Evolutionary conservation across 2,113 vertebrate species (phyloP).

Genomic region (Tringa solitaria): DNA sequence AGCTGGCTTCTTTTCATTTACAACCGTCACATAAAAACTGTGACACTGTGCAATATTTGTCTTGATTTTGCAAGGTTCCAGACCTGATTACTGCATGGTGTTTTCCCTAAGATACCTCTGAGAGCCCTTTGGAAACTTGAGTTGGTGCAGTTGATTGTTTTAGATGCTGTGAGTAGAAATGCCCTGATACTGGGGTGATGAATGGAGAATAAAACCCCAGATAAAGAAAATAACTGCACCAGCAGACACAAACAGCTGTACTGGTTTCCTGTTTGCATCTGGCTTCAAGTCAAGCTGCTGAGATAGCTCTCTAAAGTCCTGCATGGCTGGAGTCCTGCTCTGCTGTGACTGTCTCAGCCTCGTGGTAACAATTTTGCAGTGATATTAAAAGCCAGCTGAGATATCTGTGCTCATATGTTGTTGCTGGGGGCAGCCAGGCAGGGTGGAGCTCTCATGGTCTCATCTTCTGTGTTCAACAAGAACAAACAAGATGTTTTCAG

Average conservation of each 20-base stretch:
- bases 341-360: not conserved
- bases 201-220: not conserved
- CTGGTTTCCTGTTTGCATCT: conserved; percentile 27
- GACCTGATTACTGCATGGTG: not conserved
- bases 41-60: not conserved
- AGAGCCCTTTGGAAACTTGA: conserved; percentile 13
- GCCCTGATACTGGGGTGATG: not conserved
- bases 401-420: not conserved
- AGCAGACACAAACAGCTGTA: conserved; percentile 38
- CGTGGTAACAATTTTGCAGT: not conserved
- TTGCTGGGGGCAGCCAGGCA: not conserved
- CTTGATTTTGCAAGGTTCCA: not conserved
- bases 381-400: conserved; percentile 18
- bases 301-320: conserved; percentile 14
- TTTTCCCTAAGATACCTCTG: not conserved
- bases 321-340: not conserved
- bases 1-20: not conserved
- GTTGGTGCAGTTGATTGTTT: not conserved
- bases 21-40: not conserved
- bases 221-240: not conserved
- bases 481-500: conserved; percentile 10
- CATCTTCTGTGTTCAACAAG: not conserved
- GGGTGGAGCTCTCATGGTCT: not conserved
- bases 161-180: not conserved
- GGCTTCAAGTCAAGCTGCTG: conserved; percentile 41